phyloP scores from a whole-genome alignment of 2,113 vertebrate genomes.

The Stegastes partitus region DNA sequence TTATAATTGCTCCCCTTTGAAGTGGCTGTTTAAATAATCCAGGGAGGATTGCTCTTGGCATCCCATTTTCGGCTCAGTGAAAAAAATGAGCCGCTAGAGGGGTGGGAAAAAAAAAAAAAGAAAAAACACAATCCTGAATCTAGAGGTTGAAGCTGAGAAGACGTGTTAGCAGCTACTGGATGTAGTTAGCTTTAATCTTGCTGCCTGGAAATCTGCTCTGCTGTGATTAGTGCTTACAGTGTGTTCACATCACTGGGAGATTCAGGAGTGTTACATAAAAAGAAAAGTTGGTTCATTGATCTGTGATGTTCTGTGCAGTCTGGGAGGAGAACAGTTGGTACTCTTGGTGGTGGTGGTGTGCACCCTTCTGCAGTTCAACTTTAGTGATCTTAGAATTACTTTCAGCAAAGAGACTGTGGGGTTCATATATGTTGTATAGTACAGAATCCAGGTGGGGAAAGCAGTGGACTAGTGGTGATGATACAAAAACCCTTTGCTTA shows the following conservation, averaged over 20 bases:
- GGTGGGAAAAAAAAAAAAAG: slow-evolving; percentile 2
- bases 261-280: slow-evolving; percentile 31
- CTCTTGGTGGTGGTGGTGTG: too few relatives aligned
- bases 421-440: not conserved
- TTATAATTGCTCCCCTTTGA: slow-evolving; percentile 76
- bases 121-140: slow-evolving; percentile 36
- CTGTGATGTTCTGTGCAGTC: not conserved
- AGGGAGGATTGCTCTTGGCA: slow-evolving; percentile 66
- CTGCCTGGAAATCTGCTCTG: slow-evolving; percentile 42
- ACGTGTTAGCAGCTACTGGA: slow-evolving; percentile 33
- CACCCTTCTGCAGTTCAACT: too few relatives aligned
- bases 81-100: slow-evolving; percentile 14
- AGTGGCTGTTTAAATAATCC: slow-evolving; percentile 76
- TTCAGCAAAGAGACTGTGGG: not conserved
- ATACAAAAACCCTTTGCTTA: not conserved
- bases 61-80: slow-evolving; percentile 65
- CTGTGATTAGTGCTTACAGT: slow-evolving; percentile 44
- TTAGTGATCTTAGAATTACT: too few relatives aligned
- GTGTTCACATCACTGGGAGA: slow-evolving; percentile 31
- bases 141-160: slow-evolving; percentile 45
- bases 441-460: not conserved
- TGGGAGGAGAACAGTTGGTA: not conserved
- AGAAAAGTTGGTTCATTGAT: slow-evolving; percentile 22
- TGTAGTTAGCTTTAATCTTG: slow-evolving; percentile 59
- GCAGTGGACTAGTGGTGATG: not conserved